Evolutionary conservation across 30 jellyfish, hydroid and myxozoan species (phyloP).

Genomic region (Clytia hemisphaerica): DNA sequence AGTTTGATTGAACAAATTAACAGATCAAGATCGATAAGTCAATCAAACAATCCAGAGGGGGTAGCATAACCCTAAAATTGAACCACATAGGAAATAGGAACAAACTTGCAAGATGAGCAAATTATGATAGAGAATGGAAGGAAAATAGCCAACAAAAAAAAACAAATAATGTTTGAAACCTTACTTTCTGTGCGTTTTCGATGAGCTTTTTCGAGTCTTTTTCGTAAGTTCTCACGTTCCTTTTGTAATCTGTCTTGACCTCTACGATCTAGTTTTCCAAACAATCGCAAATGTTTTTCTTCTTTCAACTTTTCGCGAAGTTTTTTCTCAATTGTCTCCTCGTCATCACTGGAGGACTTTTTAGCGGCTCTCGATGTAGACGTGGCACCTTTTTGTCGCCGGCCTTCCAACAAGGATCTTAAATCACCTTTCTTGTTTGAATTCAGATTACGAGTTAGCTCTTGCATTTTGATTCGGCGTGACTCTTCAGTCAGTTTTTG

Average conservation of each 20-base stretch:
- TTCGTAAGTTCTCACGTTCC: constrained; percentile 14
- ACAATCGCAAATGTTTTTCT: constrained; percentile 24
- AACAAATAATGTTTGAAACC: no score
- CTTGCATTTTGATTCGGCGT: constrained; percentile 1
- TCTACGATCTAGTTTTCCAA: constrained; percentile 19
- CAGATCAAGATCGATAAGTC: no score
- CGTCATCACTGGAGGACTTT: constrained; percentile 25
- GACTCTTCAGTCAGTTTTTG: constrained; percentile 9
- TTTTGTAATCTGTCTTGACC: not conserved
- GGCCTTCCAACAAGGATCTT: constrained; percentile 4
- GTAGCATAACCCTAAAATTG: no score
- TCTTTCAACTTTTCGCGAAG: constrained; percentile 29
- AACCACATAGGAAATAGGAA: no score
- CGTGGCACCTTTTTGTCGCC: no score
- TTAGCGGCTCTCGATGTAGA: no score
- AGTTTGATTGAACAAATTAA: no score
- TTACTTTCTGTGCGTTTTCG: no score
- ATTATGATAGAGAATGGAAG: no score
- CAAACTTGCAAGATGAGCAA: no score
- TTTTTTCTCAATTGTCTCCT: constrained; percentile 27
- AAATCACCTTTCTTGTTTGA: constrained; percentile 4
- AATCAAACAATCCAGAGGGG: no score
- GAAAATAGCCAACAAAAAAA: no score
- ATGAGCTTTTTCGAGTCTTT: constrained; percentile 9
- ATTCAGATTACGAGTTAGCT: not conserved